A percentile compares a stretch with the other conserved stretches of the same genome.
phyloP scores from a whole-genome alignment of 2,113 vertebrate genomes.

The Anarrhichthys ocellatus region DNA sequence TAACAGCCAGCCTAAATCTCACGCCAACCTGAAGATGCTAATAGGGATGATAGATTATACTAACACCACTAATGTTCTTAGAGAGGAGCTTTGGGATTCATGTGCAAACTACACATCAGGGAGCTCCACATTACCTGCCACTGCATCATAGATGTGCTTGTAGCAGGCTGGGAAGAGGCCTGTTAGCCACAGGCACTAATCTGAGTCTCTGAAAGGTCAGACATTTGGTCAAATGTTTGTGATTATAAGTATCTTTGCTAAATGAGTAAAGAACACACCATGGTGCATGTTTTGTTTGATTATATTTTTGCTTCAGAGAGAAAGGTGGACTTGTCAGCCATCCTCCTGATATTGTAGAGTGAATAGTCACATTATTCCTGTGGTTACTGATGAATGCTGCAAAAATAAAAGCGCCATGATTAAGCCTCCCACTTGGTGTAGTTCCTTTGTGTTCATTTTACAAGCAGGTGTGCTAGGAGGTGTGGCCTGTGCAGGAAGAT shows the following conservation, averaged over 20 bases:
- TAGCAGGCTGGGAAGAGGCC: slow-evolving; percentile 22
- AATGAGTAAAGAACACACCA: neutral
- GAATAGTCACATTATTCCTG: neutral
- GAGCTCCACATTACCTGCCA: neutral
- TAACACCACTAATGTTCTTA: neutral
- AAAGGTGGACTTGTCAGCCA: slow-evolving; percentile 42
- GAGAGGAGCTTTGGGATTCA: slow-evolving; percentile 32
- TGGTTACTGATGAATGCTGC: slow-evolving; percentile 11
- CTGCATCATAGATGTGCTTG: neutral
- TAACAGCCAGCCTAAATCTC: slow-evolving; percentile 26
- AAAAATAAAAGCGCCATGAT: slow-evolving; percentile 52
- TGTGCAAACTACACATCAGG: slow-evolving; percentile 55
- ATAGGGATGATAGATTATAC: slow-evolving; percentile 21
- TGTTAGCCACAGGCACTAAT: slow-evolving; percentile 29
- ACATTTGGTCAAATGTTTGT: slow-evolving; percentile 42
- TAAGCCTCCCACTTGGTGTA: neutral
- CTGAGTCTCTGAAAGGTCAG: neutral
- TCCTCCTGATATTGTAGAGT: slow-evolving; percentile 25
- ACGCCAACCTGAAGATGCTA: slow-evolving; percentile 39
- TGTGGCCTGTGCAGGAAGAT: slow-evolving; percentile 37
- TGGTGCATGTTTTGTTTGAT: neutral
- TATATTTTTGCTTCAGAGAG: slow-evolving; percentile 30
- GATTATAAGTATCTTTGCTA: neutral
- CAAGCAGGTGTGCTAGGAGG: slow-evolving; percentile 64
- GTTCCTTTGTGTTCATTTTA: slow-evolving; percentile 17